These are phyloP conservation scores for Petrocephalus microphthalmus DNA, from an alignment of 2,113 vertebrate species.

Conservation along the genomic window DNA sequence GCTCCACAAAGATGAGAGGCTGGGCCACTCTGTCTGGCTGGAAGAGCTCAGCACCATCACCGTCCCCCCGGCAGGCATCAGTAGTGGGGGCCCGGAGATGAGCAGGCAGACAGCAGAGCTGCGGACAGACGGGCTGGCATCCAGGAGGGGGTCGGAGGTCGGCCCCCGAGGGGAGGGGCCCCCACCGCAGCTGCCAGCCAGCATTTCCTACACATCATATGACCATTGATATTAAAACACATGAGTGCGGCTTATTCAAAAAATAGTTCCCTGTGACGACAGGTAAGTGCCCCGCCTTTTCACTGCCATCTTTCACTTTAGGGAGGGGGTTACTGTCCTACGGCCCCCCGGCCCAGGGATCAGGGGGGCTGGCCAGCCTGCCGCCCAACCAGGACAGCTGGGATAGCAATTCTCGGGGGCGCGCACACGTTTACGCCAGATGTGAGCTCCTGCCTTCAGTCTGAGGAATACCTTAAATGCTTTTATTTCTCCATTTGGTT, in stretches of 20 bases:
- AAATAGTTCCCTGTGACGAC: background rate
- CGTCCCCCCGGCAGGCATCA: slow-evolving; percentile 55
- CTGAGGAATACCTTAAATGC: slow-evolving; percentile 25
- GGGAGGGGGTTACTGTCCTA: background rate
- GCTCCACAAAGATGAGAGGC: background rate
- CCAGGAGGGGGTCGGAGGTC: slow-evolving; percentile 49
- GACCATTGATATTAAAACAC: background rate
- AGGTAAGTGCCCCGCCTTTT: background rate
- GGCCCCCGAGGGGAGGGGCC: background rate
- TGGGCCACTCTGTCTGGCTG: background rate
- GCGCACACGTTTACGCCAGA: slow-evolving; percentile 29
- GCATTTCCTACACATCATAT: background rate
- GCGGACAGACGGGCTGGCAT: slow-evolving; percentile 58
- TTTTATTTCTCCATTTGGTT: slow-evolving; percentile 25
- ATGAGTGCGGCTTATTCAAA: background rate
- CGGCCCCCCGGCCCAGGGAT: background rate
- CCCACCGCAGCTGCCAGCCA: background rate
- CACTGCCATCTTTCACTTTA: background rate
- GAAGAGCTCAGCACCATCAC: slow-evolving; percentile 45
- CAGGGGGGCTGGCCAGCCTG: background rate
- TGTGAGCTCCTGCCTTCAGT: slow-evolving; percentile 22
- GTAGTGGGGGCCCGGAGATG: slow-evolving; percentile 34
- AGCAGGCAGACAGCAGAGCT: slow-evolving; percentile 61
- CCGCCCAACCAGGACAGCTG: background rate
- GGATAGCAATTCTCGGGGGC: background rate